Conservation (phyloP, 2,113 vertebrate species). For the Tragelaphus scriptus region DNA sequence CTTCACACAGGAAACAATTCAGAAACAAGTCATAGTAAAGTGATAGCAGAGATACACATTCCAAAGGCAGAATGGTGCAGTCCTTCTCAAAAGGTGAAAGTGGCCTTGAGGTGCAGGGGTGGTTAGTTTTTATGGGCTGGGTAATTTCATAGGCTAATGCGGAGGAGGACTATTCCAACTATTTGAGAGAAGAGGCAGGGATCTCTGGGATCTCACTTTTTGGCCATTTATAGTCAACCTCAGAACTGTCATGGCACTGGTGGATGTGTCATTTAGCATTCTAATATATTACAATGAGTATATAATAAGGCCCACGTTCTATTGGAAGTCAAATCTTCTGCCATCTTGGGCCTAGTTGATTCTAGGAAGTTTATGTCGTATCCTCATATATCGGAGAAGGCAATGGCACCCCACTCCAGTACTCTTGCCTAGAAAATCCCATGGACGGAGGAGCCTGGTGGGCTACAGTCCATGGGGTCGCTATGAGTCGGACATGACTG, state of each 20-base stretch:
- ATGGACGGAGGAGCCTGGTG: too few relatives aligned
- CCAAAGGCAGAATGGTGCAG: neutral
- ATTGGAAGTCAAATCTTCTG: neutral
- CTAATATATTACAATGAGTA: neutral
- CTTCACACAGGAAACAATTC: neutral
- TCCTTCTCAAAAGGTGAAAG: neutral
- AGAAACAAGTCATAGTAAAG: neutral
- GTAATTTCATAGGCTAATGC: neutral
- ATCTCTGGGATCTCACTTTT: neutral
- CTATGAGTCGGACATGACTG: too few relatives aligned
- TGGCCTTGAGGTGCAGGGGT: neutral
- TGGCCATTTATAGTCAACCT: neutral
- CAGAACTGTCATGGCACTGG: neutral
- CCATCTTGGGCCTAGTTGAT: neutral
- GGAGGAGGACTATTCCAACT: neutral
- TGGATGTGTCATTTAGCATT: neutral
- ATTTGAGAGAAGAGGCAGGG: neutral
- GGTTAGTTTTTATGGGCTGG: neutral
- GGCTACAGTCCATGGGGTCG: too few relatives aligned
- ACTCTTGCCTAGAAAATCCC: too few relatives aligned
- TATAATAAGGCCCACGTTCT: neutral
- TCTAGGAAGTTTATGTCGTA: neutral
- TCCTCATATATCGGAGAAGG: neutral
- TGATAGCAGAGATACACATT: neutral
- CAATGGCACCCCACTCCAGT: too few relatives aligned